phyloP scores from a whole-genome alignment of 2,888 invertebrate species.

The Pseudococcus jackbeardsleyi region DNA sequence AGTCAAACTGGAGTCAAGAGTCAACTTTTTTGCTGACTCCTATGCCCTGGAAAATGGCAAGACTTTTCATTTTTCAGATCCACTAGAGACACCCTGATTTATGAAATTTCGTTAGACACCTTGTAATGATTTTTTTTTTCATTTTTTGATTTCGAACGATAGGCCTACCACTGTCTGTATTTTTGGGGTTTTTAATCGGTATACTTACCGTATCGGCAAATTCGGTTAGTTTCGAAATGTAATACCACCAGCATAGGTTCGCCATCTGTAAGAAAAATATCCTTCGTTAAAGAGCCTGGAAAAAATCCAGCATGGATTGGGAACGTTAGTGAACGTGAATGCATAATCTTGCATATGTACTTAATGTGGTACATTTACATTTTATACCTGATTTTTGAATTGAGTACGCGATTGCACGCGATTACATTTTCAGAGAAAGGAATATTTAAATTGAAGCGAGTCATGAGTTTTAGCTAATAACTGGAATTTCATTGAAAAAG shows the following conservation, averaged over 20 bases:
- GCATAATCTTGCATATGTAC: too few species aligned
- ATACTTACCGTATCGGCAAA: constrained; percentile 83
- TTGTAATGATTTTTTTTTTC: neutral
- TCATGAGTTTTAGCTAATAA: too few species aligned
- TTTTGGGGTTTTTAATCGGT: neutral
- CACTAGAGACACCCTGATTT: too few species aligned
- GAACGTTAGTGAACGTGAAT: neutral
- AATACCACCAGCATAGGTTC: constrained; percentile 89
- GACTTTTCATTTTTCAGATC: too few species aligned
- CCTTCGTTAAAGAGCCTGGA: constrained; percentile 8
- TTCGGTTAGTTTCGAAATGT: constrained; percentile 89
- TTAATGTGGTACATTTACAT: too few species aligned
- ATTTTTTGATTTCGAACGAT: neutral
- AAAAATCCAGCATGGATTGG: neutral
- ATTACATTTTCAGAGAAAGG: neutral
- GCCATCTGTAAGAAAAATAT: constrained; percentile 78
- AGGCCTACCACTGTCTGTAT: neutral
- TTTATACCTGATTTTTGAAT: too few species aligned
- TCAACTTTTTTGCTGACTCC: too few species aligned
- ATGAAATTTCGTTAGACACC: too few species aligned
- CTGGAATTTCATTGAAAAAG: neutral
- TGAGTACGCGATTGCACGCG: neutral
- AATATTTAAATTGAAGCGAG: neutral
- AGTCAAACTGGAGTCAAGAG: too few species aligned
- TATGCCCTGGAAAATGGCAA: too few species aligned